Evolutionary conservation across 2,797 vertebrate genomes (phyloP).

Genomic region (Xiphorhynchus erythropygius): DNA sequence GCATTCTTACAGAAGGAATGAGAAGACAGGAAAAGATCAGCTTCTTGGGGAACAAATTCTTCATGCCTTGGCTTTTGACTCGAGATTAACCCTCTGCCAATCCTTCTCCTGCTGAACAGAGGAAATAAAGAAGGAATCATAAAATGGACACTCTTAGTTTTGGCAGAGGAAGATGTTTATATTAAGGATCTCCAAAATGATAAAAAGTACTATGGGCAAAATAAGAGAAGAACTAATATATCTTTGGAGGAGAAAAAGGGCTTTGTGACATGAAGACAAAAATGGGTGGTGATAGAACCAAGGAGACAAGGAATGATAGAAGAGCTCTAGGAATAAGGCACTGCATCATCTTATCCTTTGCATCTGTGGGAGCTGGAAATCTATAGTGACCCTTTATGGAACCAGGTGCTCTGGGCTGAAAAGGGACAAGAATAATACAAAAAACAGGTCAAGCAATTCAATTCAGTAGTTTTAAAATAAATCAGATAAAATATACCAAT

Average conservation of each 20-base stretch:
- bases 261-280: background rate
- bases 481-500: background rate
- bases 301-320: background rate
- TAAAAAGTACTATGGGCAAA: background rate
- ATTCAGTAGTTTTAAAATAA: background rate
- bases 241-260: background rate
- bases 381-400: background rate
- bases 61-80: background rate
- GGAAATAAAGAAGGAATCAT: background rate
- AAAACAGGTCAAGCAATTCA: background rate
- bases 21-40: background rate
- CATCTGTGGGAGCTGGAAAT: background rate
- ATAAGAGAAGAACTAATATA: background rate
- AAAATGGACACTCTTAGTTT: background rate
- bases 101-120: background rate
- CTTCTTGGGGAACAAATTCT: background rate
- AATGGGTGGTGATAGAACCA: background rate
- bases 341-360: background rate
- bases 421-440: background rate
- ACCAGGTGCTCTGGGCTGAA: background rate
- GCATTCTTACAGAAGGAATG: background rate
- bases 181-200: background rate
- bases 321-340: background rate
- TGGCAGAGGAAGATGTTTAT: background rate
- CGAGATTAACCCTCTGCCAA: background rate